Conservation (phyloP, 2,888 invertebrate genomes). For the Xanthorhoe spadicearia region DNA sequence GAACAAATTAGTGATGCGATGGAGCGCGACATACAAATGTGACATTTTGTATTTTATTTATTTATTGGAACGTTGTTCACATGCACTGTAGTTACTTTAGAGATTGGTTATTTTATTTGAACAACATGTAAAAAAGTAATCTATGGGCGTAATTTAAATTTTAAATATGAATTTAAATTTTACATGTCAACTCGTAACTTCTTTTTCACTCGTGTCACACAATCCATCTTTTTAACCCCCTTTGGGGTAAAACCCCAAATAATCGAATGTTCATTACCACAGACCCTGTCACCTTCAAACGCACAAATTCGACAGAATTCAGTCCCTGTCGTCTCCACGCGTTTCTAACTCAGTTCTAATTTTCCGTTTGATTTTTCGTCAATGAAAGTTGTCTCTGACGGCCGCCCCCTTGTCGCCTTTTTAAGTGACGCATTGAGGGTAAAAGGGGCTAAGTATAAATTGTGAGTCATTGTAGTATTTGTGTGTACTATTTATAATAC, state of each 20-base stretch:
- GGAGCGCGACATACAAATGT: slow-evolving; percentile 13
- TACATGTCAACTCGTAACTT: too few relatives aligned
- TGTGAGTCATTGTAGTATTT: background rate
- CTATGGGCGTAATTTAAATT: too few relatives aligned
- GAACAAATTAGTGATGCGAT: slow-evolving; percentile 25
- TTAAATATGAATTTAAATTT: too few relatives aligned
- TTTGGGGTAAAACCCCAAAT: background rate
- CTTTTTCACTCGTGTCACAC: too few relatives aligned
- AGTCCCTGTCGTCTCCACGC: slow-evolving; percentile 33
- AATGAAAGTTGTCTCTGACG: slow-evolving; percentile 43
- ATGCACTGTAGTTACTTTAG: background rate
- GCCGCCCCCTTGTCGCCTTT: slow-evolving; percentile 21
- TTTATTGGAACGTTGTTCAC: background rate
- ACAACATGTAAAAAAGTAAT: too few relatives aligned
- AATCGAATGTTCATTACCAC: background rate
- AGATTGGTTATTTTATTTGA: too few relatives aligned
- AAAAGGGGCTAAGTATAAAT: background rate
- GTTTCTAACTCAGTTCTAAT: slow-evolving; percentile 45
- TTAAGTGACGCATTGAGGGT: slow-evolving; percentile 8
- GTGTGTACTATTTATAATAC: too few relatives aligned
- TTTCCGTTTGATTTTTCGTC: slow-evolving; percentile 53
- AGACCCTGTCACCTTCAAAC: background rate
- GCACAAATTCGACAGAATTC: slow-evolving; percentile 4
- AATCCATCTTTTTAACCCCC: too few relatives aligned
- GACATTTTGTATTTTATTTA: slow-evolving; percentile 5